A percentile compares a stretch with the other conserved stretches of the same genome.
Evolutionary conservation across 2,797 vertebrate species (phyloP).

Genomic region (Ceryle rudis): DNA sequence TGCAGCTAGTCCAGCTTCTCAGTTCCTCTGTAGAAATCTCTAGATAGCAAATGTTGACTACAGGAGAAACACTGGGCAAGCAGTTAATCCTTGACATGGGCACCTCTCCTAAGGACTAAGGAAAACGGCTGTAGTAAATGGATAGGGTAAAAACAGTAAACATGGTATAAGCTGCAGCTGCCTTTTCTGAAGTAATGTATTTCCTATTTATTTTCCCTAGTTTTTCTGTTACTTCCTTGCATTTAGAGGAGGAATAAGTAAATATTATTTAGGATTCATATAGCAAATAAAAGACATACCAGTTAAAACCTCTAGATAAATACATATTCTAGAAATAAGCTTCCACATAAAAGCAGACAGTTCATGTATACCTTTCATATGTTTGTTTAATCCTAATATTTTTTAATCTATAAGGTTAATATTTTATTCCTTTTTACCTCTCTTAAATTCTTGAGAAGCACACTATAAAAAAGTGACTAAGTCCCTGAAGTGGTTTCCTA

Average conservation of each 20-base stretch:
- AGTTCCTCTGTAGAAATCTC: not conserved
- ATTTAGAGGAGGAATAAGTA: not conserved
- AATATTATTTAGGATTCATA: not conserved
- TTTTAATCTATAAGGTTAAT: not conserved
- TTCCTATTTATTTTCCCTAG: not conserved
- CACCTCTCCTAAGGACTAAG: not conserved
- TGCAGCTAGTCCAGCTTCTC: not conserved
- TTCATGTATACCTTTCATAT: not conserved
- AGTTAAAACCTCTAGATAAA: not conserved
- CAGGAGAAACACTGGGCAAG: not conserved
- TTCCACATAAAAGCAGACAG: not conserved
- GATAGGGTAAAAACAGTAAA: not conserved
- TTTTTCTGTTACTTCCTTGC: not conserved
- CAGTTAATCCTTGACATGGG: not conserved
- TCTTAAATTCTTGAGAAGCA: conserved; percentile 19
- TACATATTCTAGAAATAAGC: not conserved
- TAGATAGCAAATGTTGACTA: not conserved
- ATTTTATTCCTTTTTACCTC: conserved; percentile 3
- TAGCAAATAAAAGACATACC: not conserved
- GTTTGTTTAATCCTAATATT: not conserved
- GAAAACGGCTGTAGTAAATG: not conserved
- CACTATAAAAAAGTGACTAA: not conserved
- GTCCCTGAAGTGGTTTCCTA: not conserved
- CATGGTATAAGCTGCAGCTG: not conserved
- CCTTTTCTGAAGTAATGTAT: not conserved